A percentile compares a stretch with the other conserved stretches of the same genome.
phyloP scores from a whole-genome alignment of 2,888 invertebrate species.

The Argyresthia goedartella region DNA sequence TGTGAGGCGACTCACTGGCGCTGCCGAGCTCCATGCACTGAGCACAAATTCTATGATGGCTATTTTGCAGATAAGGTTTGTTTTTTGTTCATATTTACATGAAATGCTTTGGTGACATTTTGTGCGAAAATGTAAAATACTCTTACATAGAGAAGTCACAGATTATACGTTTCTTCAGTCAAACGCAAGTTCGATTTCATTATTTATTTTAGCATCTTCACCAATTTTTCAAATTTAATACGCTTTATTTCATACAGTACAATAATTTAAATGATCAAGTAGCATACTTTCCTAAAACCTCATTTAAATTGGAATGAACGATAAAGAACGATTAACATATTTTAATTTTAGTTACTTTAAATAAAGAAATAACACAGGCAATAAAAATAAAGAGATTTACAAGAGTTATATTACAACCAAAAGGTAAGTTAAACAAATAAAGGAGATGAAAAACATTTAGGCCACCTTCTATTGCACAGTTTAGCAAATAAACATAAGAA shows the following conservation, averaged over 20 bases:
- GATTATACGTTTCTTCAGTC: not conserved
- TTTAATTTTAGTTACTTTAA: slow-evolving; percentile 47
- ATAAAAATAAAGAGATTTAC: slow-evolving; percentile 26
- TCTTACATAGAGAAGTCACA: too few species aligned
- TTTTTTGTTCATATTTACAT: too few species aligned
- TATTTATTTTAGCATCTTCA: slow-evolving; percentile 69
- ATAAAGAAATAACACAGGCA: slow-evolving; percentile 62
- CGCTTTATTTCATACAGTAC: slow-evolving; percentile 65
- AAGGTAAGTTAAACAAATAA: slow-evolving; percentile 31
- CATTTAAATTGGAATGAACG: slow-evolving; percentile 70
- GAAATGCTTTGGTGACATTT: too few species aligned
- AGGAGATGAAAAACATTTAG: slow-evolving; percentile 28
- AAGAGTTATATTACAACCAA: slow-evolving; percentile 42
- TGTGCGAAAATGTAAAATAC: too few species aligned
- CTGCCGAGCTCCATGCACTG: slow-evolving; percentile 15
- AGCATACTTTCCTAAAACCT: slow-evolving; percentile 60
- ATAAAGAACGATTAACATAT: slow-evolving; percentile 68
- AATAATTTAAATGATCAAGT: slow-evolving; percentile 69
- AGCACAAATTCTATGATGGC: not conserved
- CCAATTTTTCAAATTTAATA: slow-evolving; percentile 67
- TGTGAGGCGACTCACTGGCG: slow-evolving; percentile 63
- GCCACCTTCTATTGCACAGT: slow-evolving; percentile 63
- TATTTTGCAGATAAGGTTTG: too few species aligned
- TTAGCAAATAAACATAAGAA: slow-evolving; percentile 18
- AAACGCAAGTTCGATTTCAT: slow-evolving; percentile 50